phyloP scores from a whole-genome alignment of 2,113 vertebrate genomes.

The Speoplatyrhinus poulsoni region DNA sequence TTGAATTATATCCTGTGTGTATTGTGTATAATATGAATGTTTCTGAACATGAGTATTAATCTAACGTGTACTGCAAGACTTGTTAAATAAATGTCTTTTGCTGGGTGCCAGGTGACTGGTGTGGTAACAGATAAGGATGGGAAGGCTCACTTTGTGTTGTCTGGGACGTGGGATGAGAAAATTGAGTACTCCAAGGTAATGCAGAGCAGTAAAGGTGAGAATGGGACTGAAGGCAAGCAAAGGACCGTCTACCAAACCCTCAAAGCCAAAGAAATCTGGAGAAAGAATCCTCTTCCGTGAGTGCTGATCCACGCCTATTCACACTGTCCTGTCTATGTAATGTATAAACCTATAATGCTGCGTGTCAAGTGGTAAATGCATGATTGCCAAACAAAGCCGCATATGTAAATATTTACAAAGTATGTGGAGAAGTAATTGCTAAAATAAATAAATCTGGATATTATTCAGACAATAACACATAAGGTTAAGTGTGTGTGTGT shows the following conservation, averaged over 20 bases:
- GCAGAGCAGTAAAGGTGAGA: constrained; percentile 79
- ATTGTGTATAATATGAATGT: too few species aligned
- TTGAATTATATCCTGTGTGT: too few species aligned
- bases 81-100: neutral
- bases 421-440: too few species aligned
- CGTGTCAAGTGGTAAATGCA: too few species aligned
- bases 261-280: constrained; percentile 91
- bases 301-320: neutral
- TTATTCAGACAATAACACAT: too few species aligned
- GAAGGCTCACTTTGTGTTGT: constrained; percentile 88
- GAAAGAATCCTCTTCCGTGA: constrained; percentile 89
- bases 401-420: too few species aligned
- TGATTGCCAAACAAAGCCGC: too few species aligned
- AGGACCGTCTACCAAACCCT: constrained; percentile 81
- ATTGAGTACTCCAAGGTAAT: constrained; percentile 91
- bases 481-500: too few species aligned
- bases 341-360: too few species aligned
- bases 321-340: too few species aligned
- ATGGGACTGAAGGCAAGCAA: constrained; percentile 84
- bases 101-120: constrained; percentile 85
- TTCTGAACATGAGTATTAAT: neutral
- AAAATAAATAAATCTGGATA: too few species aligned
- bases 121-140: constrained; percentile 89
- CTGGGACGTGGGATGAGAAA: constrained; percentile 97
- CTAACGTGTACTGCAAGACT: neutral